These are phyloP conservation scores for Scleropages formosus DNA, from an alignment of 2,797 vertebrate genomes.

Conservation along the genomic window DNA sequence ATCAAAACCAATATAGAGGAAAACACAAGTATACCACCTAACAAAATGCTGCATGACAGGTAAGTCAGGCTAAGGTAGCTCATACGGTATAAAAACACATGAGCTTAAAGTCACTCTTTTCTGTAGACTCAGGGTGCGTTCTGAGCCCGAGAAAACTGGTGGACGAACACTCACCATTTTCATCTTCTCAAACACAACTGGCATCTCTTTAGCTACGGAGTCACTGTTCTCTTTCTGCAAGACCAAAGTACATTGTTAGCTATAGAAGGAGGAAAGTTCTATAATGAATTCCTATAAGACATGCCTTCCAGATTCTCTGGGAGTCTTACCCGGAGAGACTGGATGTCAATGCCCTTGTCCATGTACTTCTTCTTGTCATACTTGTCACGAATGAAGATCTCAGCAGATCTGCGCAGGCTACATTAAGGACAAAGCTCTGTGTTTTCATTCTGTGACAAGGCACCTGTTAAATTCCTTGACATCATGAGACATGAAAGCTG, in stretches of 20 bases:
- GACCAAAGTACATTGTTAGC: too few relatives aligned
- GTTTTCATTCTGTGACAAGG: not conserved
- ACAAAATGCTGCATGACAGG: not conserved
- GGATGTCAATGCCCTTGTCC: slow-evolving; percentile 91
- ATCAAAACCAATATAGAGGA: not conserved
- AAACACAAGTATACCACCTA: not conserved
- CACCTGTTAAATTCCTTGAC: not conserved
- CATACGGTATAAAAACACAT: not conserved
- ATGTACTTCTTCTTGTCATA: slow-evolving; percentile 98
- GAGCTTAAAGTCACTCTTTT: not conserved
- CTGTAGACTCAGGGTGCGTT: not conserved
- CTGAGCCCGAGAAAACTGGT: not conserved
- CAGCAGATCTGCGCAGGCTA: slow-evolving; percentile 73
- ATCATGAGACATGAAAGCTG: not conserved
- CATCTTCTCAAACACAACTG: slow-evolving; percentile 94
- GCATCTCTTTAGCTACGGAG: slow-evolving; percentile 78
- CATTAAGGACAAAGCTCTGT: slow-evolving; percentile 61
- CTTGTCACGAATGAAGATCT: slow-evolving; percentile 94
- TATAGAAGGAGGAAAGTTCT: too few relatives aligned
- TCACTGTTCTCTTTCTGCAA: slow-evolving; percentile 88
- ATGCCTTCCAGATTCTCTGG: not conserved
- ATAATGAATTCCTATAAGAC: too few relatives aligned
- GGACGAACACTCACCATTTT: slow-evolving; percentile 78
- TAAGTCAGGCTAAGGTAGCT: too few relatives aligned
- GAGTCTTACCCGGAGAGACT: slow-evolving; percentile 78